These are phyloP conservation scores for Odocoileus virginianus DNA, from an alignment of 2,113 vertebrate genomes.

Conservation along the genomic window DNA sequence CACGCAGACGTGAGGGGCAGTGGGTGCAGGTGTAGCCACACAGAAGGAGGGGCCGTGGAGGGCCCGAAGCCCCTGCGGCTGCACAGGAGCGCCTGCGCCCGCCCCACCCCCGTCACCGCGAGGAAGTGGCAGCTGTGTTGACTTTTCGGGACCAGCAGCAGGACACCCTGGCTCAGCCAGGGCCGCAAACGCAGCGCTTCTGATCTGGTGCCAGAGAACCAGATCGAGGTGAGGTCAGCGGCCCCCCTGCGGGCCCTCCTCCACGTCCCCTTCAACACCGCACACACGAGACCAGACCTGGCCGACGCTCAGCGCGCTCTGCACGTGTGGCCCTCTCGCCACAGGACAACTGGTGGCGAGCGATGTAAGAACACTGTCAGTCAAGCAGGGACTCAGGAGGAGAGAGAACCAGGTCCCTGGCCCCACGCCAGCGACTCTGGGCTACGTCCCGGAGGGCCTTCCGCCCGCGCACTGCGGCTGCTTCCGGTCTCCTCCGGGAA, in stretches of 20 bases:
- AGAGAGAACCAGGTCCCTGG: neutral
- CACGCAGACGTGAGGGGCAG: neutral
- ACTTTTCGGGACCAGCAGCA: neutral
- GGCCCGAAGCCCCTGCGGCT: rapidly evolving
- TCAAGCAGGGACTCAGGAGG: neutral
- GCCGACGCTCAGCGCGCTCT: neutral
- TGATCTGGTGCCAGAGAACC: neutral
- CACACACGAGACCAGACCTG: neutral
- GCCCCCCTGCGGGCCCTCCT: neutral
- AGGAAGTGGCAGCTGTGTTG: neutral
- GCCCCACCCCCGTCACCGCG: neutral
- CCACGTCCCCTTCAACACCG: neutral
- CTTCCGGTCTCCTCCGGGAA: too few species aligned
- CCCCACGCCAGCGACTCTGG: neutral
- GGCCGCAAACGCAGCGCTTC: neutral
- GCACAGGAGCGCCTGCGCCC: neutral
- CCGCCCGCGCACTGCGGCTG: neutral
- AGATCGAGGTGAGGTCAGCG: neutral
- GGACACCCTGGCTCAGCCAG: neutral
- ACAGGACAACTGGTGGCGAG: neutral
- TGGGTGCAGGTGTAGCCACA: neutral
- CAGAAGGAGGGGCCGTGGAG: neutral
- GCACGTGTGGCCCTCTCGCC: rapidly evolving
- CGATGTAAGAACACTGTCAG: too few species aligned
- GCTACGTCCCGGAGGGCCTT: neutral